Evolutionary conservation across 2,888 invertebrate species (phyloP).

Genomic region (Acrobeloides nanus): DNA sequence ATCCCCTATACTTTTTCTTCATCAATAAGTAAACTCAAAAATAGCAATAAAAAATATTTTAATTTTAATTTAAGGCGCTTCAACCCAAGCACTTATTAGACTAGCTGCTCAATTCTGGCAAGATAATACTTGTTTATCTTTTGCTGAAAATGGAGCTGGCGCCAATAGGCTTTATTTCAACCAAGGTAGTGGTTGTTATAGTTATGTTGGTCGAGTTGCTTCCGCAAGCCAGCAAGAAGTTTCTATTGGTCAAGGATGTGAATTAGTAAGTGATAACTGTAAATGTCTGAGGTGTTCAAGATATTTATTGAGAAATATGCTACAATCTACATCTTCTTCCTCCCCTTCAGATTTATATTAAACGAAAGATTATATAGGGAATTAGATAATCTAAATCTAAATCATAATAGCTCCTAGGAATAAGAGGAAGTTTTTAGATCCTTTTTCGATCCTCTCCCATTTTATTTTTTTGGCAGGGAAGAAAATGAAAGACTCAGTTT

Average conservation of each 20-base stretch:
- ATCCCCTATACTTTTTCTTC: constrained; percentile 18
- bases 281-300: no score
- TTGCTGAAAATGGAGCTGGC: constrained; percentile 31
- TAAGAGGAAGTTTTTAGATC: no score
- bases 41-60: not conserved
- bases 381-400: no score
- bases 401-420: no score
- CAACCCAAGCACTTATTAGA: not conserved
- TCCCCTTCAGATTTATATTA: no score
- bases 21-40: constrained; percentile 10
- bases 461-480: no score
- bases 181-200: constrained; percentile 39
- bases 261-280: constrained; percentile 32
- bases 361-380: no score
- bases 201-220: constrained; percentile 36
- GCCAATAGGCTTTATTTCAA: constrained; percentile 28
- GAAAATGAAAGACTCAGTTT: no score
- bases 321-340: no score
- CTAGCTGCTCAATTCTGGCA: constrained; percentile 32
- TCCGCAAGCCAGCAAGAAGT: constrained; percentile 37
- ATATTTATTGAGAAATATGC: no score
- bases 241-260: constrained; percentile 46
- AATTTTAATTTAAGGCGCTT: not conserved
- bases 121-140: constrained; percentile 40
- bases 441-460: no score